A percentile compares a stretch with the other conserved stretches of the same genome.
Conservation (phyloP, 2,797 vertebrate genomes). For the Fistularia tabacaria region DNA sequence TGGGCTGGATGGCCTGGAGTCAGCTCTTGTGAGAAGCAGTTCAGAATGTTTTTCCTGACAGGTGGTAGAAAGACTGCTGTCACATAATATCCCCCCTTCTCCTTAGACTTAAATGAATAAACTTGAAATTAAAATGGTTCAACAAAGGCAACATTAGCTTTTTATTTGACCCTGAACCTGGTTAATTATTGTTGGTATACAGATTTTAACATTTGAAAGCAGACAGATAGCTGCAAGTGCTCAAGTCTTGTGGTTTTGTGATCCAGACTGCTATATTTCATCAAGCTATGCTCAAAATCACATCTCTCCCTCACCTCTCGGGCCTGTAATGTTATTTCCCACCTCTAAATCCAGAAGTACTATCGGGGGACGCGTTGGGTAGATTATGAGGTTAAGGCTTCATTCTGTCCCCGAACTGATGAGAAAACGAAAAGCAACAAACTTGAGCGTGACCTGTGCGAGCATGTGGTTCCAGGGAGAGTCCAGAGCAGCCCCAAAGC, state of each 20-base stretch:
- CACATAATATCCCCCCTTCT: constrained; percentile 42
- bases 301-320: constrained; percentile 54
- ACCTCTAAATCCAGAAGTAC: constrained; percentile 76
- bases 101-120: constrained; percentile 19
- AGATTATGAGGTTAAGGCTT: constrained; percentile 86
- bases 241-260: constrained; percentile 20
- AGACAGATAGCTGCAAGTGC: constrained; percentile 22
- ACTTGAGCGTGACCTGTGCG: constrained; percentile 78
- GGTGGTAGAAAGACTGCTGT: constrained; percentile 65
- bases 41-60: constrained; percentile 58
- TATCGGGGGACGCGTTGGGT: constrained; percentile 71
- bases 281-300: constrained; percentile 44
- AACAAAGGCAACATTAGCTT: no score
- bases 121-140: no score
- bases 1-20: constrained; percentile 40
- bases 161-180: constrained; percentile 19
- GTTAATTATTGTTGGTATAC: constrained; percentile 18
- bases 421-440: constrained; percentile 74
- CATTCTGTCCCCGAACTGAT: constrained; percentile 78
- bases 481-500: constrained; percentile 64
- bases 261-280: constrained; percentile 48
- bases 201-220: constrained; percentile 25
- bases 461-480: constrained; percentile 69
- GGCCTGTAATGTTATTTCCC: constrained; percentile 72
- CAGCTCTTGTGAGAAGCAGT: constrained; percentile 40